Evolutionary conservation across 2,888 invertebrate species (phyloP).

Genomic region (Limnephilus lunatus): DNA sequence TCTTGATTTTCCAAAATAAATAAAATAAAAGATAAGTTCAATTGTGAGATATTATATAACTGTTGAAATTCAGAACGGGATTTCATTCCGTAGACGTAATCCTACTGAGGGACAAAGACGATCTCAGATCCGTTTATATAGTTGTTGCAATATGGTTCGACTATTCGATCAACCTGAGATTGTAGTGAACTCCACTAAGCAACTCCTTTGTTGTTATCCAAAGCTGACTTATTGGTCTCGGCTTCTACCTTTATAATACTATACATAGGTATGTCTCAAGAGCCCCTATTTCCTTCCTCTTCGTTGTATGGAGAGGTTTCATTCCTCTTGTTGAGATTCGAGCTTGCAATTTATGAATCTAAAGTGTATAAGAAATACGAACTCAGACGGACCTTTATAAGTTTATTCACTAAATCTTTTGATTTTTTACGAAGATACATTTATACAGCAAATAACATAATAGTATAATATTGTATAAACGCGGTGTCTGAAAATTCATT

Average conservation of each 20-base stretch:
- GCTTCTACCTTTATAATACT: not conserved
- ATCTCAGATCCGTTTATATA: not conserved
- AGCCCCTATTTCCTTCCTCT: slow-evolving; percentile 32
- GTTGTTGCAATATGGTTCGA: not conserved
- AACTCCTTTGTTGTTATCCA: slow-evolving; percentile 42
- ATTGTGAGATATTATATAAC: too few species aligned
- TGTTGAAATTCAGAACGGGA: not conserved
- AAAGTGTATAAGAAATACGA: too few species aligned
- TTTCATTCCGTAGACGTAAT: not conserved
- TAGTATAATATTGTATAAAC: too few species aligned
- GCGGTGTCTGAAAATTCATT: too few species aligned
- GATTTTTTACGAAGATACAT: too few species aligned
- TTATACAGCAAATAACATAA: too few species aligned
- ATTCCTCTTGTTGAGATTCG: not conserved
- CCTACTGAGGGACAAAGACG: not conserved
- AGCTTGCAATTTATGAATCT: not conserved
- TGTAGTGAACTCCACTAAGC: slow-evolving; percentile 6
- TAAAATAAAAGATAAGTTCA: not conserved
- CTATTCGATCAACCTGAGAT: slow-evolving; percentile 37
- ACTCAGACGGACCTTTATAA: too few species aligned
- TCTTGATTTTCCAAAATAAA: too few species aligned
- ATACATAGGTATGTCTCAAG: slow-evolving; percentile 28
- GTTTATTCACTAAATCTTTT: too few species aligned
- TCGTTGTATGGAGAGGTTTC: not conserved
- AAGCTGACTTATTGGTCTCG: slow-evolving; percentile 45